phyloP scores from a whole-genome alignment of 2,797 vertebrate species.

The Eidolon dupreanum region DNA sequence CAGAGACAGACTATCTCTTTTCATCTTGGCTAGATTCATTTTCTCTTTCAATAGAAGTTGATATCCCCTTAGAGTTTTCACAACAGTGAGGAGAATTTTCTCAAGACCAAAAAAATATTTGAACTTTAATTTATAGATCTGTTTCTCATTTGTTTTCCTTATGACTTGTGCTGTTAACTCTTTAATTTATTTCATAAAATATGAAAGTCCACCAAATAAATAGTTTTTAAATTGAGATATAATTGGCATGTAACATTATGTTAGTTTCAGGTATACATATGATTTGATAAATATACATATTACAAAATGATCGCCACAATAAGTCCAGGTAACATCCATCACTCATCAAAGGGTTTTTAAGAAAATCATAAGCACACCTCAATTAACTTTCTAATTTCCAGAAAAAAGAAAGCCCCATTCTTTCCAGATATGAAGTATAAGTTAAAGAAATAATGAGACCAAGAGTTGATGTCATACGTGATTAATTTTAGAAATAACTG shows the following conservation, averaged over 20 bases:
- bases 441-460: background rate
- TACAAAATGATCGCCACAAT: background rate
- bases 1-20: background rate
- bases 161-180: background rate
- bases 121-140: background rate
- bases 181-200: background rate
- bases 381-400: background rate
- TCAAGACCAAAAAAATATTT: background rate
- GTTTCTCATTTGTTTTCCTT: background rate
- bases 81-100: background rate
- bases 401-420: background rate
- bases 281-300: background rate
- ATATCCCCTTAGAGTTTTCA: background rate
- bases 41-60: background rate
- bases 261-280: background rate
- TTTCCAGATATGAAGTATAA: background rate
- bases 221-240: background rate
- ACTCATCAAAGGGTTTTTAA: background rate
- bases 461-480: background rate
- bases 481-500: constrained; percentile 30
- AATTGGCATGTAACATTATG: background rate
- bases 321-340: background rate
- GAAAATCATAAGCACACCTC: background rate
- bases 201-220: background rate
- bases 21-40: background rate